A percentile compares a stretch with the other conserved stretches of the same genome.
Evolutionary conservation across 2,797 vertebrate genomes (phyloP).

Genomic region (Sebastes hubbsi): DNA sequence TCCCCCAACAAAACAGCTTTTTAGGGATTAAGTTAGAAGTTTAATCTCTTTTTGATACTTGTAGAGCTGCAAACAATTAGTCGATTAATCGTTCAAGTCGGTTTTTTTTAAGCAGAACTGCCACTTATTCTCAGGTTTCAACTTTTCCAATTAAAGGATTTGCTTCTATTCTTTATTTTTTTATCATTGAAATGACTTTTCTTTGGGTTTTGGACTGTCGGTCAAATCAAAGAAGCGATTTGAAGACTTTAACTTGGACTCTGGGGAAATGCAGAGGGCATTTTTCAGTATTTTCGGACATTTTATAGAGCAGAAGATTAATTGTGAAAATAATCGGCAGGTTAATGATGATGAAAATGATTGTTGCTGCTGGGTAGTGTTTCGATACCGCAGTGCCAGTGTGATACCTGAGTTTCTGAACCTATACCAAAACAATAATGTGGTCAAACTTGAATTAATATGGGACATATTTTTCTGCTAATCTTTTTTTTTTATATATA

Average conservation of each 20-base stretch:
- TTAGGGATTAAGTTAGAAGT: neutral
- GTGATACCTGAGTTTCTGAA: neutral
- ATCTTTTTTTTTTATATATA: too few relatives aligned
- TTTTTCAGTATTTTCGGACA: neutral
- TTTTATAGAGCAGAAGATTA: neutral
- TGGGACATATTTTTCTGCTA: fast-evolving
- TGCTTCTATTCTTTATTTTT: neutral
- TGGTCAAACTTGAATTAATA: too few relatives aligned
- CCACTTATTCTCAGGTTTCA: neutral
- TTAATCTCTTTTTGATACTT: neutral
- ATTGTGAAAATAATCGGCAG: neutral
- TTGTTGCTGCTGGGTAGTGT: neutral
- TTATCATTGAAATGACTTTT: neutral
- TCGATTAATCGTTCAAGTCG: neutral
- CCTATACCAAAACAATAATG: neutral
- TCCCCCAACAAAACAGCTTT: neutral
- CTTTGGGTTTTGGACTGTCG: neutral
- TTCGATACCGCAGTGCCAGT: neutral
- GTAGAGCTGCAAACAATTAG: neutral
- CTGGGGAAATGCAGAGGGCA: neutral
- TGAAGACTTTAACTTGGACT: neutral
- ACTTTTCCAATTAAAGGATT: neutral
- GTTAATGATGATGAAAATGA: neutral
- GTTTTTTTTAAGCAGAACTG: neutral
- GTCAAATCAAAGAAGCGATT: neutral